A percentile compares a stretch with the other conserved stretches of the same genome.
Conservation (phyloP, 2,888 invertebrate species). For the Chouioia cunea region DNA sequence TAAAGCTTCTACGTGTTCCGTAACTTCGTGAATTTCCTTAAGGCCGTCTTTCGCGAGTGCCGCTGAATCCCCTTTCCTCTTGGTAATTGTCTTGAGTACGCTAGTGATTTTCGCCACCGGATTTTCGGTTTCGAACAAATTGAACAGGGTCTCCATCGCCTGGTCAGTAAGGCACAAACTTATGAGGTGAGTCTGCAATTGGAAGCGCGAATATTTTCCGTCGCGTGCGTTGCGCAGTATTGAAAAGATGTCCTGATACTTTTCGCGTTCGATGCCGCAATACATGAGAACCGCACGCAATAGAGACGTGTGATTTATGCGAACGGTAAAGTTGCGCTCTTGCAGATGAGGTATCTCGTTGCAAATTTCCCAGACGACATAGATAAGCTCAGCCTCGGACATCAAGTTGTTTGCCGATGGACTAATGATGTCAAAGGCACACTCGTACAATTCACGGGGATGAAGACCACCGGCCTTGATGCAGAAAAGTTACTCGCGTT, state of each 20-base stretch:
- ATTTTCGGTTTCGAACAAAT: slow-evolving; percentile 78
- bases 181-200: slow-evolving; percentile 79
- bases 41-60: slow-evolving; percentile 79
- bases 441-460: slow-evolving; percentile 90
- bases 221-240: slow-evolving; percentile 71
- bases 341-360: slow-evolving; percentile 76
- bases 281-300: slow-evolving; percentile 82
- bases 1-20: slow-evolving; percentile 78
- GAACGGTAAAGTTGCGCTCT: slow-evolving; percentile 77
- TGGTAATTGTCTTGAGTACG: slow-evolving; percentile 76
- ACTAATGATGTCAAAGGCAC: slow-evolving; percentile 93
- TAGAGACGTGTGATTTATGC: slow-evolving; percentile 84
- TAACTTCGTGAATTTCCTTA: slow-evolving; percentile 81
- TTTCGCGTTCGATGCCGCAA: slow-evolving; percentile 82
- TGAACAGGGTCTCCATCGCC: slow-evolving; percentile 75
- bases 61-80: slow-evolving; percentile 78
- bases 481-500: slow-evolving; percentile 17
- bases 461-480: slow-evolving; percentile 77
- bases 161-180: slow-evolving; percentile 79
- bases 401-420: slow-evolving; percentile 79
- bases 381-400: slow-evolving; percentile 88
- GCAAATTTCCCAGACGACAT: slow-evolving; percentile 81
- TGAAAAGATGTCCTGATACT: slow-evolving; percentile 71
- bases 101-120: slow-evolving; percentile 74
- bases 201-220: slow-evolving; percentile 76